Base-by-base conservation (phyloP, 2,797 vertebrate genomes). In the Cossypha dichroa region DNA sequence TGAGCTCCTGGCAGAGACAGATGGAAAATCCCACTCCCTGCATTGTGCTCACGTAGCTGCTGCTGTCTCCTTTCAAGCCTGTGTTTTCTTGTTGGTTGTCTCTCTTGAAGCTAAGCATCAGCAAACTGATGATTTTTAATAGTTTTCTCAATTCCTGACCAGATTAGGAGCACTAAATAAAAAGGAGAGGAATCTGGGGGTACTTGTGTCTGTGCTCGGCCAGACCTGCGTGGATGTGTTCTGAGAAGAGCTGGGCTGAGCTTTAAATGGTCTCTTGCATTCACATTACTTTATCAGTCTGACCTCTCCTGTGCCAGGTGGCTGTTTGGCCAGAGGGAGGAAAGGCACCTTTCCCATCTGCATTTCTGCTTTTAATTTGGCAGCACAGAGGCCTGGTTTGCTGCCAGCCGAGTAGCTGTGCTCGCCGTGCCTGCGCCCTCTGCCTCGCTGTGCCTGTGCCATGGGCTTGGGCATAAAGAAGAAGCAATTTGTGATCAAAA, bases 391-490 rank as follows among this genome's bases (percentile, higher is more conserved):
- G 31, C 28, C 84, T 93, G 92, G 64, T 86, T 83, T 69, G 85
- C 75, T 59, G 85, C 70, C 88, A 89, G 88, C 25, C 58, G 63
- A 85, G 92, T 82, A 16, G 74, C 72, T 70, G 41, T 33, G 34
- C 66, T 90, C 4, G 0, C 55, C 1, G 0, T 58, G 79, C 66
- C 66, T 36, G 29, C 0, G 0, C 63, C 4, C 1, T 83, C 62
- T 0, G 0, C 0, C 0, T 46, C 0, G 0, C 58, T 38, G 20
- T 60, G n/a, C 11, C 77, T 64, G 45, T 46, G 59, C 77, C 38
- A 1, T 0, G 6, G 62, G 23, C 31, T 79, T 52, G 60, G 72
- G 48, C 56, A 56, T 2, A 15, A 23, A 33, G 49, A 48, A 56
- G 43, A 15, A 29, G 58, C 8, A 13, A 36, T 63, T 83, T 80